Evolutionary conservation across 2,888 invertebrate genomes (phyloP), one percentile per base, ranked within the genome.

Genomic region (Phasia obesa): DNA sequence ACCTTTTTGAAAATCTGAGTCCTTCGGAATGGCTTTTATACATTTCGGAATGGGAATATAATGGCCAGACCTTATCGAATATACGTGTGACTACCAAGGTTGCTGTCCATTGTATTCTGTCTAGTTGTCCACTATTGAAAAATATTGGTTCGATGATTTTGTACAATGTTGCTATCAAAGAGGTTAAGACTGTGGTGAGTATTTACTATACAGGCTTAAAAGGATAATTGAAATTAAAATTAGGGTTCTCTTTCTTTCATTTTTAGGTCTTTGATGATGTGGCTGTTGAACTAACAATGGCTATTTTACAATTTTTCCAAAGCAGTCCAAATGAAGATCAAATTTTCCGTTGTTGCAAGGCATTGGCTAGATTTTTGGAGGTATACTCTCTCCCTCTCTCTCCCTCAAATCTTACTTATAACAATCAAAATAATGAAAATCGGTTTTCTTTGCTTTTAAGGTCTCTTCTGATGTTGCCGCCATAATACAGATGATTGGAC

Each of bases 131-230:
- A 17, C 93, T 93, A 85, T 92, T 97, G 86, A 96, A 96, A 89
- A 96, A 96, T 86, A 92, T 94, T 85, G 98, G 98, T 84, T 94
- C 96, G 1, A 97, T 97, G 87, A 95, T 98, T 85, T 94, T 98
- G 87, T 95, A 97, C 93, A 98, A 98, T 92, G 93, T 98, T 88
- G 97, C 97, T 91, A 95, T 96, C 93, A 97, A 97, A 95, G 97
- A 98, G 95, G 97, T 97, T 93, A 97, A 97, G 94, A 96, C 97
- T 92, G 97, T 97, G 96, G 97, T 97, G 95, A 93, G 97, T 96
- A 95, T 19, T 35, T 11, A 11, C 2, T 9, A 2, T 11, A 2
- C 35, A 5, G 2, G 11, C 35, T 9, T 35, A 0, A 11, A 35
- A 11, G 11, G 4, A 35, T 9, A 35, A 1, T 11, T 35, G 9